Percentiles rank a stretch among this genome's conserved stretches.
These are phyloP conservation scores for Myrmecobius fasciatus DNA, from an alignment of 2,113 vertebrate species.

Conservation along the genomic window DNA sequence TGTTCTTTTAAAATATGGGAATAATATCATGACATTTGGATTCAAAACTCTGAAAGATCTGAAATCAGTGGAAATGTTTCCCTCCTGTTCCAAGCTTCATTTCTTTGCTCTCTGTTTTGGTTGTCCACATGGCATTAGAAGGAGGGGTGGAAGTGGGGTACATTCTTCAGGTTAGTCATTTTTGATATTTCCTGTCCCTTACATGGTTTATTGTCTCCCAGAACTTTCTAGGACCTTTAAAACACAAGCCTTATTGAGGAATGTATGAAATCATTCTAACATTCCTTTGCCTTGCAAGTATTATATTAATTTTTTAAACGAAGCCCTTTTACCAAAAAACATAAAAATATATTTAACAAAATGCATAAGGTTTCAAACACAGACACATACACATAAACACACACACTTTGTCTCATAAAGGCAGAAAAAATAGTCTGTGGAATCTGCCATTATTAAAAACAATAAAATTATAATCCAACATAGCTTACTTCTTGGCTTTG, in stretches of 20 bases:
- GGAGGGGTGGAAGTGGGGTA: not conserved
- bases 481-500: not conserved
- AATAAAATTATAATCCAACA: not conserved
- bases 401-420: not conserved
- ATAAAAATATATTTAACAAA: not conserved
- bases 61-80: no score
- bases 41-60: no score
- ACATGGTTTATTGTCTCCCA: not conserved
- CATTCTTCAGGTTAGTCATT: slow-evolving; percentile 42
- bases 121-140: not conserved
- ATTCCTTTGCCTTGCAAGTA: not conserved
- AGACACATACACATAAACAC: not conserved
- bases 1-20: no score
- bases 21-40: no score
- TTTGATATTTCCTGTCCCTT: slow-evolving; percentile 22
- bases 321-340: not conserved
- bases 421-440: not conserved
- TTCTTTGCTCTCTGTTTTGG: slow-evolving; percentile 24
- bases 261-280: slow-evolving; percentile 5
- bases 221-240: not conserved
- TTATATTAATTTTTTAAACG: not conserved
- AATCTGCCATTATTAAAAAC: not conserved
- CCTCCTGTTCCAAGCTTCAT: slow-evolving; percentile 7
- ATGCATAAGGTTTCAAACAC: not conserved
- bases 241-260: not conserved